Evolutionary conservation across 2,113 vertebrate genomes (phyloP).

Genomic region (Peromyscus leucopus): DNA sequence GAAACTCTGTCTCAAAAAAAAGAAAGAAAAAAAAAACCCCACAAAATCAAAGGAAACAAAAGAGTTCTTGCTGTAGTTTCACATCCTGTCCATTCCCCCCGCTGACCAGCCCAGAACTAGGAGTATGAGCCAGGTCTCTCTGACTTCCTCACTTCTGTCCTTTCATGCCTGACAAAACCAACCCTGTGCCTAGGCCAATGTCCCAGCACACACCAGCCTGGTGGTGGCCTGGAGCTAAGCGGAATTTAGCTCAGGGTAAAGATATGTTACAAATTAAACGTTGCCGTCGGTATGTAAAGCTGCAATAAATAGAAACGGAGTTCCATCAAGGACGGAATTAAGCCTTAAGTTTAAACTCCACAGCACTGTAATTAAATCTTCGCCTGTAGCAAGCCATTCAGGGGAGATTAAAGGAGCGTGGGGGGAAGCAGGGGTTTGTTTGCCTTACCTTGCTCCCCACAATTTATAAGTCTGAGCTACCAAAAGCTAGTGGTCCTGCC

Average conservation of each 20-base stretch:
- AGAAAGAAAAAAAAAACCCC: background rate
- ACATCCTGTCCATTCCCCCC: background rate
- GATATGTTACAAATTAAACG: constrained; percentile 82
- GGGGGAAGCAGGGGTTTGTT: constrained; percentile 80
- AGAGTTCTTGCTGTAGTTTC: background rate
- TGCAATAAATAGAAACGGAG: constrained; percentile 83
- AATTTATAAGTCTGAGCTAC: constrained; percentile 86
- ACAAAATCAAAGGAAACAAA: background rate
- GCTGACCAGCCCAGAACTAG: background rate
- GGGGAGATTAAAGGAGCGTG: constrained; percentile 84
- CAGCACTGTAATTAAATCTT: constrained; percentile 86
- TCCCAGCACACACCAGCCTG: constrained; percentile 61
- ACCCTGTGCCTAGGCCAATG: background rate
- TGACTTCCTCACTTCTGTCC: background rate
- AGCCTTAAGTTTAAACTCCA: constrained; percentile 84
- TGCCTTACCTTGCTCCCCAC: constrained; percentile 82
- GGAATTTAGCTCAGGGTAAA: constrained; percentile 79
- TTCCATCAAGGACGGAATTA: constrained; percentile 81
- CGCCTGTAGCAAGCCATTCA: constrained; percentile 87
- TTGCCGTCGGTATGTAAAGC: constrained; percentile 78
- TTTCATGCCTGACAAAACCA: background rate
- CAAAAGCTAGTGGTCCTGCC: constrained; percentile 83
- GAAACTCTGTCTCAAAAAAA: background rate
- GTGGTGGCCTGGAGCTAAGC: constrained; percentile 59
- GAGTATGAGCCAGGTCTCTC: background rate